Conservation (phyloP, 2,113 vertebrate genomes). For the Hippocampus comes region DNA sequence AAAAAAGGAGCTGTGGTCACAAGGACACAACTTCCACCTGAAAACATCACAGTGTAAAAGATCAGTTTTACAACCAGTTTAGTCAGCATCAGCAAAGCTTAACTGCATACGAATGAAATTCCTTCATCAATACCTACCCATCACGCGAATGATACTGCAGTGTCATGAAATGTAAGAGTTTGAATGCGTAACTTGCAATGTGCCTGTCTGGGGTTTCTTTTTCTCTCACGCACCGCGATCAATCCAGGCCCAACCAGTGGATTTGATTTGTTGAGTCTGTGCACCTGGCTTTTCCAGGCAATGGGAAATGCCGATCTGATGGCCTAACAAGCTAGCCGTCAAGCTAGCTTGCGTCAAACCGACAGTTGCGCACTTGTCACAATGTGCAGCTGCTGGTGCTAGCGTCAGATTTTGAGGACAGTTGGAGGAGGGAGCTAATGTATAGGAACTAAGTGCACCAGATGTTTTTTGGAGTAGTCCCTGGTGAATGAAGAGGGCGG, state of each 20-base stretch:
- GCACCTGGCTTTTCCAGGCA: neutral
- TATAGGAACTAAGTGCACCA: slow-evolving; percentile 82
- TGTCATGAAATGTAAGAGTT: too few relatives aligned
- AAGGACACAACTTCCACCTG: neutral
- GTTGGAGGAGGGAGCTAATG: slow-evolving; percentile 55
- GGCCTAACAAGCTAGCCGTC: neutral
- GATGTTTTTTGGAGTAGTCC: slow-evolving; percentile 87
- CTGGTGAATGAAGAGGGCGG: slow-evolving; percentile 75
- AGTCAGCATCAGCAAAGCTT: neutral
- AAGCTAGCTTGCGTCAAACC: neutral
- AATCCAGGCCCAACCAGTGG: neutral
- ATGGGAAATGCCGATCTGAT: neutral
- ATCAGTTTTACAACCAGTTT: neutral
- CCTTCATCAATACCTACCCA: neutral
- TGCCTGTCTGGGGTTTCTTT: neutral
- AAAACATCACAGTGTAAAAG: neutral
- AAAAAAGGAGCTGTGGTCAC: neutral
- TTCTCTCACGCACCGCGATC: neutral
- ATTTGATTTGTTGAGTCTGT: neutral
- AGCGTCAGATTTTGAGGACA: slow-evolving; percentile 47
- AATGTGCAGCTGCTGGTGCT: slow-evolving; percentile 47
- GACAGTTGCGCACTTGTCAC: slow-evolving; percentile 8
- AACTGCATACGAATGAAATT: neutral
- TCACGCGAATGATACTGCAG: neutral
- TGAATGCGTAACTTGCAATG: neutral